These are phyloP conservation scores for Megalops cyprinoides DNA, from an alignment of 2,797 vertebrate genomes.

Conservation along the genomic window DNA sequence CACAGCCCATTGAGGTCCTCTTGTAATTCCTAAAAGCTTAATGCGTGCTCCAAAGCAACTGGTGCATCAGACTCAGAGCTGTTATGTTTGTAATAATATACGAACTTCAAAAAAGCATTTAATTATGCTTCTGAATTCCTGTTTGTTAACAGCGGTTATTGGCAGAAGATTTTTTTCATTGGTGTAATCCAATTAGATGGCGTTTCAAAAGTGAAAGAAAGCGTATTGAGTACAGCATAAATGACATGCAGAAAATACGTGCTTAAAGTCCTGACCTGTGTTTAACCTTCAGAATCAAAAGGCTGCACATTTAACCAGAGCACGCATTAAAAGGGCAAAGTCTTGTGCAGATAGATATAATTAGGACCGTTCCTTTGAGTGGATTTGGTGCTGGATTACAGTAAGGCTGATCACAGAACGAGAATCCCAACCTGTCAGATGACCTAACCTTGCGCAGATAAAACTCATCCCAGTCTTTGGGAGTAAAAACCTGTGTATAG, in stretches of 20 bases:
- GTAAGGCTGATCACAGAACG: conserved; percentile 63
- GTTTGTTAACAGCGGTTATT: conserved; percentile 20
- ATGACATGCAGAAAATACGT: conserved; percentile 33
- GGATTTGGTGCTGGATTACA: conserved; percentile 71
- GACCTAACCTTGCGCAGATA: conserved; percentile 63
- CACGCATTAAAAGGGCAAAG: conserved; percentile 62
- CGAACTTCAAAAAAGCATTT: conserved; percentile 19
- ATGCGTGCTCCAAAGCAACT: neutral
- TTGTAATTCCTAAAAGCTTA: neutral
- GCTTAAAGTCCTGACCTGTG: conserved; percentile 58
- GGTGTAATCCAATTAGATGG: conserved; percentile 7
- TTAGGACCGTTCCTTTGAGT: conserved; percentile 58
- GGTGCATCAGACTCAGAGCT: neutral
- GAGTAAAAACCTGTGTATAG: conserved; percentile 60
- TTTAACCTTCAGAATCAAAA: conserved; percentile 60
- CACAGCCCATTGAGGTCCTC: neutral
- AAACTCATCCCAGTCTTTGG: conserved; percentile 65
- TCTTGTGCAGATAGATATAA: conserved; percentile 59
- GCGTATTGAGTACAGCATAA: conserved; percentile 6
- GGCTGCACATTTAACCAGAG: conserved; percentile 55
- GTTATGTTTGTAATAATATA: conserved; percentile 12
- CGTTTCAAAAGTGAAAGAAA: conserved; percentile 32
- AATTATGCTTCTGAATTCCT: conserved; percentile 13
- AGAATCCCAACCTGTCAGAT: conserved; percentile 60
- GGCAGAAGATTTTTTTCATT: neutral